These are phyloP conservation scores for Arge pagana DNA, from an alignment of 2,888 invertebrate genomes.

Conservation along the genomic window DNA sequence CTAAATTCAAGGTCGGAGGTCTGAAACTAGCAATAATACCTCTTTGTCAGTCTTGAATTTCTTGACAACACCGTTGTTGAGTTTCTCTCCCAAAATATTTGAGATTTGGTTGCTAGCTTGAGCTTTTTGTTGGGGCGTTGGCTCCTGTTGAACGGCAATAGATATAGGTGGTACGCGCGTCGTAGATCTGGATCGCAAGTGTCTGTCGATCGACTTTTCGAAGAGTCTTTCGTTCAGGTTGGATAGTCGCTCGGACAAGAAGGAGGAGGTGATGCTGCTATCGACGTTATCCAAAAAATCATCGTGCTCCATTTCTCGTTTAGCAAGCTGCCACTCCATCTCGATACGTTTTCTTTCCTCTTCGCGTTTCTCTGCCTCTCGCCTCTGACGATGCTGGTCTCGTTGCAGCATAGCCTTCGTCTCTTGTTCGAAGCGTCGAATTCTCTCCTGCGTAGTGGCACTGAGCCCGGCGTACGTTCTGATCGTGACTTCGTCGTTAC, in stretches of 20 bases:
- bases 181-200: slow-evolving; percentile 37
- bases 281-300: slow-evolving; percentile 61
- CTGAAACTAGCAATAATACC: slow-evolving; percentile 37
- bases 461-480: slow-evolving; percentile 67
- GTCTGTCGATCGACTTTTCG: slow-evolving; percentile 35
- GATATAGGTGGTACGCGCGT: slow-evolving; percentile 42
- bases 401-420: slow-evolving; percentile 70
- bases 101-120: slow-evolving; percentile 42
- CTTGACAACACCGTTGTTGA: slow-evolving; percentile 54
- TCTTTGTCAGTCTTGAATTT: slow-evolving; percentile 58
- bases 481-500: slow-evolving; percentile 57
- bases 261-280: slow-evolving; percentile 43
- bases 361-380: slow-evolving; percentile 58
- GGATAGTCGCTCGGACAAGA: slow-evolving; percentile 39
- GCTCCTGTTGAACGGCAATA: slow-evolving; percentile 46
- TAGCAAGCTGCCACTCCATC: slow-evolving; percentile 60
- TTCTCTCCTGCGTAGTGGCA: slow-evolving; percentile 67
- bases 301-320: slow-evolving; percentile 61
- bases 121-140: slow-evolving; percentile 41
- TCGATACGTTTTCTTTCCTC: slow-evolving; percentile 61
- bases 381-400: slow-evolving; percentile 52
- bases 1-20: no score
- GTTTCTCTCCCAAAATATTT: slow-evolving; percentile 42
- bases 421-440: slow-evolving; percentile 76
- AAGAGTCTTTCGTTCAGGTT: slow-evolving; percentile 39